Evolutionary conservation across 2,797 vertebrate species (phyloP), one percentile per base, ranked within the genome.

Genomic region (Gadopsis marmoratus): DNA sequence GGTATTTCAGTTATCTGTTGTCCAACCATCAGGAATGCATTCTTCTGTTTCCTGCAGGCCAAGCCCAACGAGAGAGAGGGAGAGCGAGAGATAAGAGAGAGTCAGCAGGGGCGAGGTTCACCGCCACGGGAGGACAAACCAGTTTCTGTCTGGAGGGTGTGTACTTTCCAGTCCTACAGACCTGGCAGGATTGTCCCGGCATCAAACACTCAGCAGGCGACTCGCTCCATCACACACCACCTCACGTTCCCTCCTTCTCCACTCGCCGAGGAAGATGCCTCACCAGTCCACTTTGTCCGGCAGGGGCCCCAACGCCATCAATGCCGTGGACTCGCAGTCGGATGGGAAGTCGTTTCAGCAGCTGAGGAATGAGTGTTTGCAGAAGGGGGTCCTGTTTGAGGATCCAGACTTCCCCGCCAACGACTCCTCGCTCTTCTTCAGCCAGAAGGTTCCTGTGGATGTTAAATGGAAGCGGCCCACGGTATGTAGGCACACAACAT

Each of bases 401-500:
- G 98, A 99, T 33, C 78, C 89, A 0, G 97, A 99, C 88, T 99
- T 99, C 80, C 97, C 97, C 0, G 96, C 97, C 19, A 37, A 3
- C 0, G 94, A 90, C 39, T 76, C 93, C 0, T 97, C 97, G 0
- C 96, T 99, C 29, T 99, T 96, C 95, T 98, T 86, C 94, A 97
- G 96, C 4, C 88, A 99, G 90, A 95, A 90, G 0, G 95, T 96
- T 1, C 95, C 95, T 0, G 64, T 98, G 45, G 84, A 95, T 35
- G 96, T 99, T 31, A 71, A 97, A 62, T 99, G 98, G 98, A 99
- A 97, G 90, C 94, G 97, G 66, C 98, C 98, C 0, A 82, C 87
- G 95, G 98, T 99, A 93, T 81, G 97, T 87, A 48, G 9, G 4
- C 8, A 0, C 33, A 12, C 5, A 13, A 5, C 23, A 7, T 11